phyloP scores from a whole-genome alignment of 2,797 vertebrate species.

The Centroberyx gerrardi region DNA sequence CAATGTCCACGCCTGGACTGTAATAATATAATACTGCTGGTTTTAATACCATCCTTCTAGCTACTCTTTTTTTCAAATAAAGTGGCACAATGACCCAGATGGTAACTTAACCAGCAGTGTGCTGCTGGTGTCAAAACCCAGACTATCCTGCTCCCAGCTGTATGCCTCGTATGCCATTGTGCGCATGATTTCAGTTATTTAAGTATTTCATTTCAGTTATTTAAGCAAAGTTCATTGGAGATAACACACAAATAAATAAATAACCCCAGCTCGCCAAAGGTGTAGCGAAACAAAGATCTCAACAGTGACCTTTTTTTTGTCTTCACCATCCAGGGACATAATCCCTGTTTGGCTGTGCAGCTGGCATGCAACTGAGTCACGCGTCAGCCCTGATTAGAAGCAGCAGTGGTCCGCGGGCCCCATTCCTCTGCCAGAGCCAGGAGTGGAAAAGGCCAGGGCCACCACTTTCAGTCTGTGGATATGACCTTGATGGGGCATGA shows the following conservation, averaged over 20 bases:
- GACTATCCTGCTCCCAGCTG: constrained; percentile 44
- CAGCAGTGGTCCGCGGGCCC: constrained; percentile 82
- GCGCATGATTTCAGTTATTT: constrained; percentile 41
- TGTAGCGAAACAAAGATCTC: constrained; percentile 80
- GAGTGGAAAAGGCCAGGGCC: constrained; percentile 84
- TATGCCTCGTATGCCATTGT: constrained; percentile 43
- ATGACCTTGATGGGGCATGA: constrained; percentile 85
- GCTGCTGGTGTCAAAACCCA: constrained; percentile 53
- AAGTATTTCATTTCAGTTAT: constrained; percentile 58
- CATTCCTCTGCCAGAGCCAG: constrained; percentile 81
- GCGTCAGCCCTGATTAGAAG: constrained; percentile 89
- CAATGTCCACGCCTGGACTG: constrained; percentile 20
- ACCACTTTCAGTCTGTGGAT: constrained; percentile 80
- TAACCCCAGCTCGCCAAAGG: constrained; percentile 69
- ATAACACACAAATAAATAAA: constrained; percentile 64
- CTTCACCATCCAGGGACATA: constrained; percentile 85
- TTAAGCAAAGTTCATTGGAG: constrained; percentile 60
- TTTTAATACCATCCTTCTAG: constrained; percentile 13
- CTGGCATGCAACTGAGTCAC: constrained; percentile 89
- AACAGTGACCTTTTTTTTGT: constrained; percentile 81
- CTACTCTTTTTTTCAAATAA: constrained; percentile 41
- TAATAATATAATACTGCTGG: constrained; percentile 12
- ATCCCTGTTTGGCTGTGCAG: constrained; percentile 82
- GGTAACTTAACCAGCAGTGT: constrained; percentile 58
- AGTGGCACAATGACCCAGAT: constrained; percentile 73